Evolutionary conservation across 2,888 invertebrate genomes (phyloP).

Genomic region (Orthosia cruda): DNA sequence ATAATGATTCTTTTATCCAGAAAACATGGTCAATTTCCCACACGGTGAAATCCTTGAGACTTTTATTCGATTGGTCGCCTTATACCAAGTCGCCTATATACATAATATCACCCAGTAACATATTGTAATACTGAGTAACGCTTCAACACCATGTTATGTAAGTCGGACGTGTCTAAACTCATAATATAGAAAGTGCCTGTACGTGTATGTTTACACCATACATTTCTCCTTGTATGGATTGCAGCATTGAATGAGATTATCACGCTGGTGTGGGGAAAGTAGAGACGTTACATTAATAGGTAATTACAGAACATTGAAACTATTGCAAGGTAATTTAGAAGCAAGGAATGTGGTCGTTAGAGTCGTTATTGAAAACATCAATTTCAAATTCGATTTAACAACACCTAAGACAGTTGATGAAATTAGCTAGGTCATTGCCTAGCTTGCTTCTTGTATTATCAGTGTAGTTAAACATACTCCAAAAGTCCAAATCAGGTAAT

Average conservation of each 20-base stretch:
- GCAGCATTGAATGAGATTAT: constrained; percentile 34
- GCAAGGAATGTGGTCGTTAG: not conserved
- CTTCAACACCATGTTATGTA: constrained; percentile 39
- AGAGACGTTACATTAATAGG: constrained; percentile 4
- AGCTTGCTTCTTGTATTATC: not conserved
- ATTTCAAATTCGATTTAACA: not conserved
- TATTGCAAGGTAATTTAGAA: not conserved
- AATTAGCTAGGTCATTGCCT: not conserved
- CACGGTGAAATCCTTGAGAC: constrained; percentile 17
- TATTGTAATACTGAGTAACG: constrained; percentile 55
- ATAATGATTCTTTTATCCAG: not conserved
- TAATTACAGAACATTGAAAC: not conserved
- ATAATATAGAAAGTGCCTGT: constrained; percentile 57
- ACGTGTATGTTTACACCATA: constrained; percentile 40
- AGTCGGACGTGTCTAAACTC: constrained; percentile 55
- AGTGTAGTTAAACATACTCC: not conserved
- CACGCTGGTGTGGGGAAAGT: constrained; percentile 27
- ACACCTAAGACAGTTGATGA: not conserved
- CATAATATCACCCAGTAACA: constrained; percentile 57
- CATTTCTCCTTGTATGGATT: constrained; percentile 47
- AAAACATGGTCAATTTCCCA: constrained; percentile 38
- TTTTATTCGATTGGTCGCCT: not conserved
- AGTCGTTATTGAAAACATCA: not conserved
- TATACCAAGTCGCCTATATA: constrained; percentile 1
- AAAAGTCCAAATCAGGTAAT: not conserved